A percentile compares a stretch with the other conserved stretches of the same genome.
These are phyloP conservation scores for Keiferia lycopersicella DNA, from an alignment of 2,888 invertebrate genomes.

Conservation along the genomic window DNA sequence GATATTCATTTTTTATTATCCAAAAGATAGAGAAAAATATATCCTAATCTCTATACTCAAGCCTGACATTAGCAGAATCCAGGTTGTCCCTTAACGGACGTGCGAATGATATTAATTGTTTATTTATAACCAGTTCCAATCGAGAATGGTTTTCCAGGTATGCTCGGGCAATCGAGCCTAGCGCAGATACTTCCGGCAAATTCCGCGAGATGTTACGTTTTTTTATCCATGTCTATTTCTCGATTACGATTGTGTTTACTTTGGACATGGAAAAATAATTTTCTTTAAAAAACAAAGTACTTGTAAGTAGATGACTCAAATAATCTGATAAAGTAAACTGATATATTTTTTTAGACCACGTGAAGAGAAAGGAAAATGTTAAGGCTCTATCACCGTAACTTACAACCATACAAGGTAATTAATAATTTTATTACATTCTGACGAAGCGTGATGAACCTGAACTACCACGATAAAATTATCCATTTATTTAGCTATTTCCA, in stretches of 20 bases:
- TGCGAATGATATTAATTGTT: conserved; percentile 41
- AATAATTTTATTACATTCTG: too few species aligned
- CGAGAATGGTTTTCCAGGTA: conserved; percentile 48
- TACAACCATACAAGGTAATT: too few species aligned
- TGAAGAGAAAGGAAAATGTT: too few species aligned
- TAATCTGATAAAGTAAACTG: too few species aligned
- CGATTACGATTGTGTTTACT: background rate
- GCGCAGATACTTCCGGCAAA: conserved; percentile 32
- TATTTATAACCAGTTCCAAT: conserved; percentile 51
- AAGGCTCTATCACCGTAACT: too few species aligned
- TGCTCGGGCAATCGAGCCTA: conserved; percentile 48
- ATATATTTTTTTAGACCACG: too few species aligned
- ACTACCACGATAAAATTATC: background rate
- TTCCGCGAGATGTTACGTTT: conserved; percentile 39
- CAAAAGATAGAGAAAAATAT: too few species aligned
- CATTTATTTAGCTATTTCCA: background rate
- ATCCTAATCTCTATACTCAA: background rate
- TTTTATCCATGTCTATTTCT: conserved; percentile 32
- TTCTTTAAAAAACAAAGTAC: background rate
- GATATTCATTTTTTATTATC: too few species aligned
- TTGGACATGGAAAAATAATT: background rate
- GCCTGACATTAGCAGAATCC: background rate
- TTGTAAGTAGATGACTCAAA: too few species aligned
- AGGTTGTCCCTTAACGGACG: conserved; percentile 23
- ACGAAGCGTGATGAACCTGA: background rate